Base-by-base conservation (phyloP, 1,140 invertebrate species). In the Trypoxylus dichotomus region DNA sequence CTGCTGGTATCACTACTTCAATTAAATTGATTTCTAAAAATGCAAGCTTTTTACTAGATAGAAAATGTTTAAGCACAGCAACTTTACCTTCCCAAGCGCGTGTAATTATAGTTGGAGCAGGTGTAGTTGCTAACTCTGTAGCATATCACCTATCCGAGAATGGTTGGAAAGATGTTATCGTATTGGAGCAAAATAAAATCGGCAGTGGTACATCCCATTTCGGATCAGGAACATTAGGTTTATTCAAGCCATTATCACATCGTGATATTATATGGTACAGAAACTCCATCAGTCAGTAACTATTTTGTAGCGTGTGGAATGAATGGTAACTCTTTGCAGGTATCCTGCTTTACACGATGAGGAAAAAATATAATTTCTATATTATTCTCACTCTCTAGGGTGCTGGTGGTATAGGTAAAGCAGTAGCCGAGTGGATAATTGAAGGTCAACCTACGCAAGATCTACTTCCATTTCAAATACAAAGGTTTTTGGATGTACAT, bases 301-400 rank as follows among this genome's bases (percentile, higher is more conserved):
- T 96, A 96, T 86, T 96, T 91, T 87, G 91, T 96, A n/a, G 93
- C 93, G 47, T 93, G 93, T 81, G 90, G 89, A 76, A 91, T 91
- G 89, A 92, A 90, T 85, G 90, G 89, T 73, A 91, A 91, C 84
- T 88, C 90, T n/a, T 82, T 91, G 27, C 90, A 91, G 84, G 25
- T 74, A 37, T 73, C 1, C 10, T 37, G 2, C 2, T 37, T 37
- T 37, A 37, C 5, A 37, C 10, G 5, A 37, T 37, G 1, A 5
- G 32, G 7, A 73, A 21, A 3, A 37, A 73, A 37, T 73, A 73
- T 73, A 21, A 73, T 37, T 73, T 15, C 37, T 21, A 73, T n/a
- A 1, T 73, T 8, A 32, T 54, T 43, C 5, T 77, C 15, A 42
- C 19, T 78, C 68, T 3, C 76, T 80, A 78, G 88, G 89, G 90